These are phyloP conservation scores for Megalops cyprinoides DNA, from an alignment of 2,797 vertebrate species.

Conservation along the genomic window DNA sequence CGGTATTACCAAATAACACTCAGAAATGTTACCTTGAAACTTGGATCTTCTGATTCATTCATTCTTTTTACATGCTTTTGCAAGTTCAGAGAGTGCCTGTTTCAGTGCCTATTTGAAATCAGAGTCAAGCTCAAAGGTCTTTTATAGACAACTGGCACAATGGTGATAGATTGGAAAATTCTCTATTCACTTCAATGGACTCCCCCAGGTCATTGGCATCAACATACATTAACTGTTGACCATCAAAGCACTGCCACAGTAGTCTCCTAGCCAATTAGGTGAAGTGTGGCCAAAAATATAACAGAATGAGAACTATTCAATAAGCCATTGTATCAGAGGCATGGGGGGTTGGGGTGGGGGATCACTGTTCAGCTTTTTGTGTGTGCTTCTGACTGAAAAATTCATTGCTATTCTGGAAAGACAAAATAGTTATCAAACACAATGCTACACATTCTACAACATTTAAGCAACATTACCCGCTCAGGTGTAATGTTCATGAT, in stretches of 20 bases:
- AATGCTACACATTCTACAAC: conserved; percentile 7
- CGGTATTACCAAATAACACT: neutral
- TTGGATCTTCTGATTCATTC: conserved; percentile 63
- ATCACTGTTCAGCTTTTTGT: conserved; percentile 65
- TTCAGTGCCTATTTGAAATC: conserved; percentile 57
- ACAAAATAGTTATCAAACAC: conserved; percentile 13
- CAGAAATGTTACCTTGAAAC: conserved; percentile 62
- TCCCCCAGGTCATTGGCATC: conserved; percentile 54
- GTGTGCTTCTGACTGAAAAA: conserved; percentile 37
- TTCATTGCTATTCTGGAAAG: conserved; percentile 65
- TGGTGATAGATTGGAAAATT: conserved; percentile 71
- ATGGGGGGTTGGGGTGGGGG: conserved; percentile 39
- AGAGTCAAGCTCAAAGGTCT: conserved; percentile 57
- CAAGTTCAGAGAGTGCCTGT: conserved; percentile 56
- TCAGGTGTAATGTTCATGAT: neutral
- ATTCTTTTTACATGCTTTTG: conserved; percentile 58
- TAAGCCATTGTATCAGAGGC: conserved; percentile 56
- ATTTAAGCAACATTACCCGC: neutral
- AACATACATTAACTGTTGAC: conserved; percentile 44
- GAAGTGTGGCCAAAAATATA: conserved; percentile 46
- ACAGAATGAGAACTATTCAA: conserved; percentile 48
- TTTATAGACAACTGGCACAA: conserved; percentile 74
- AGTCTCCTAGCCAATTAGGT: conserved; percentile 55
- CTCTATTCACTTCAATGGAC: conserved; percentile 49
- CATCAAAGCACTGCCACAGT: conserved; percentile 44